phyloP scores from a whole-genome alignment of 1,140 invertebrate genomes.

The Micrasema minimum region DNA sequence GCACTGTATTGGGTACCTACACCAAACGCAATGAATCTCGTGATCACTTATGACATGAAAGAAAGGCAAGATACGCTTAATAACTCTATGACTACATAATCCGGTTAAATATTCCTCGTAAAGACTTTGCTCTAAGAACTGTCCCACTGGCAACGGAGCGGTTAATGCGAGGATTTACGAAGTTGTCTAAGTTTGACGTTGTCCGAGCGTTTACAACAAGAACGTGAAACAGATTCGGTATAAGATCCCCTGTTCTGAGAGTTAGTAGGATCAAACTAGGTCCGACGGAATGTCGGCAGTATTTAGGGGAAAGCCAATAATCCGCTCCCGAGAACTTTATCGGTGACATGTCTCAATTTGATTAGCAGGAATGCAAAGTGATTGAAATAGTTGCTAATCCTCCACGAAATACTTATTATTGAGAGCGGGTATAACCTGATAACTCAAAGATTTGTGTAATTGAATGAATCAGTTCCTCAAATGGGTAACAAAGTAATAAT shows the following conservation, averaged over 20 bases:
- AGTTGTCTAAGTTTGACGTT: slow-evolving; percentile 14
- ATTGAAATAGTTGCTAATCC: slow-evolving; percentile 1
- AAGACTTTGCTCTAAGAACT: too few species aligned
- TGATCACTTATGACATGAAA: too few species aligned
- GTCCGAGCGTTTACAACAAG: slow-evolving; percentile 18
- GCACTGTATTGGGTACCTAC: too few species aligned
- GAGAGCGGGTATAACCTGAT: too few species aligned
- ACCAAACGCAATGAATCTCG: too few species aligned
- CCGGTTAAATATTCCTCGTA: too few species aligned
- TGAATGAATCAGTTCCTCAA: too few species aligned
- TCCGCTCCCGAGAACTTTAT: slow-evolving; percentile 1
- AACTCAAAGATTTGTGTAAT: too few species aligned
- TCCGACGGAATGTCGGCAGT: slow-evolving; percentile 7
- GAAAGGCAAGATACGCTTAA: too few species aligned
- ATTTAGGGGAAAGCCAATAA: slow-evolving; percentile 18
- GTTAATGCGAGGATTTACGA: slow-evolving; percentile 24
- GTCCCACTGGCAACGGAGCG: slow-evolving; percentile 12
- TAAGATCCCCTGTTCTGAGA: slow-evolving; percentile 1
- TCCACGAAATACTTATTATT: too few species aligned
- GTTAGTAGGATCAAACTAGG: background rate
- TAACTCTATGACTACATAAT: too few species aligned
- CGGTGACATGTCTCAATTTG: background rate
- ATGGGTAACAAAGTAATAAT: too few species aligned
- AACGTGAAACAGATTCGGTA: slow-evolving; percentile 5
- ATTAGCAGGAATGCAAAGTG: slow-evolving; percentile 7